A percentile compares a stretch with the other conserved stretches of the same genome.
phyloP scores from a whole-genome alignment of 2,888 invertebrate species.

The Gryllus longicercus region DNA sequence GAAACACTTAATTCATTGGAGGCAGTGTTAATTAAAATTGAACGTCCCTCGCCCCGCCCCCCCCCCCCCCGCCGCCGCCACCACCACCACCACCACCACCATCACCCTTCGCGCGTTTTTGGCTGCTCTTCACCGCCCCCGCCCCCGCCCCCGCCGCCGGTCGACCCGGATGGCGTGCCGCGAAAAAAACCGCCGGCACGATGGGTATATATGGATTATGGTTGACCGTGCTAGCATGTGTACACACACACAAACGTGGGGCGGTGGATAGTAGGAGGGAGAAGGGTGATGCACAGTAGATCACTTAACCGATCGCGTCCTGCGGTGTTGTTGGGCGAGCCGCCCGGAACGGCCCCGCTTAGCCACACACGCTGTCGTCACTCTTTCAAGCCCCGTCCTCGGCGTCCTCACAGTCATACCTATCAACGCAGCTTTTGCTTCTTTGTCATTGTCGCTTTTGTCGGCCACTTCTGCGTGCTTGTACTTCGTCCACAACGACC shows the following conservation, averaged over 20 bases:
- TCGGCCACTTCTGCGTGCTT: too few relatives aligned
- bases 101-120: neutral
- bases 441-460: too few relatives aligned
- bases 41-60: conserved; percentile 11
- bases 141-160: neutral
- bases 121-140: neutral
- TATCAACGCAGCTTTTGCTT: too few relatives aligned
- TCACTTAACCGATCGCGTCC: neutral
- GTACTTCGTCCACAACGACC: too few relatives aligned
- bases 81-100: too few relatives aligned
- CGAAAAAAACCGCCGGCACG: neutral
- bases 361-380: too few relatives aligned
- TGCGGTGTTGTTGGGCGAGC: neutral
- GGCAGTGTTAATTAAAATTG: conserved; percentile 33
- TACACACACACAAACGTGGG: neutral
- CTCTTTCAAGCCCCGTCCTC: too few relatives aligned
- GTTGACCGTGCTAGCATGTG: neutral
- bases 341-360: too few relatives aligned
- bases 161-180: neutral
- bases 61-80: too few relatives aligned
- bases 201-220: conserved; percentile 2
- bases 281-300: neutral
- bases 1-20: conserved; percentile 29
- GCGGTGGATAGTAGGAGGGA: neutral
- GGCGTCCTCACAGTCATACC: too few relatives aligned